Conservation (phyloP, 2,113 vertebrate genomes). For the Notarius quadriscutis region DNA sequence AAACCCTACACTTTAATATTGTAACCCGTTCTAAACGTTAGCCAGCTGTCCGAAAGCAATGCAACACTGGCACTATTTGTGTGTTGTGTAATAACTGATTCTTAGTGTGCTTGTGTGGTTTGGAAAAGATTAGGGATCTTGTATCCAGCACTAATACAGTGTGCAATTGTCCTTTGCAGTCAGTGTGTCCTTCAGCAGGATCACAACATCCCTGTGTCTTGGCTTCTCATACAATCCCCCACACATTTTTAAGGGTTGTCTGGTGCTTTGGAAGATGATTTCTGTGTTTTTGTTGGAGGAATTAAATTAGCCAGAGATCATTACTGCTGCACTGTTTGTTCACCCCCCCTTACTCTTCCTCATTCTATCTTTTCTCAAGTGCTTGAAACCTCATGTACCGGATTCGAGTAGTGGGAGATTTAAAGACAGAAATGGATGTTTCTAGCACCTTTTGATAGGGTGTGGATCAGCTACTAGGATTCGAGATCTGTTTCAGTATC, state of each 20-base stretch:
- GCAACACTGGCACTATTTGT: neutral
- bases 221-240: neutral
- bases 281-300: neutral
- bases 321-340: neutral
- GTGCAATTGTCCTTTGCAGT: conserved; percentile 26
- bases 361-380: neutral
- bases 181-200: neutral
- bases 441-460: neutral
- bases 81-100: conserved; percentile 12
- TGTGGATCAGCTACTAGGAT: neutral
- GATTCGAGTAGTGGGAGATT: neutral
- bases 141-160: conserved; percentile 19
- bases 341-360: neutral
- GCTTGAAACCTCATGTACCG: neutral
- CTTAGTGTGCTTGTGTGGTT: neutral
- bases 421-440: neutral
- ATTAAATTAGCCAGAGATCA: neutral
- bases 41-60: neutral
- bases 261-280: neutral
- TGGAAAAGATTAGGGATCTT: neutral
- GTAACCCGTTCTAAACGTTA: neutral
- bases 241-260: neutral
- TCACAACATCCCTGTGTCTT: neutral
- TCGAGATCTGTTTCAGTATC: neutral
- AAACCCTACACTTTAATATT: neutral